Conservation (phyloP, 1,140 invertebrate species). For the Tetragnatha versicolor region DNA sequence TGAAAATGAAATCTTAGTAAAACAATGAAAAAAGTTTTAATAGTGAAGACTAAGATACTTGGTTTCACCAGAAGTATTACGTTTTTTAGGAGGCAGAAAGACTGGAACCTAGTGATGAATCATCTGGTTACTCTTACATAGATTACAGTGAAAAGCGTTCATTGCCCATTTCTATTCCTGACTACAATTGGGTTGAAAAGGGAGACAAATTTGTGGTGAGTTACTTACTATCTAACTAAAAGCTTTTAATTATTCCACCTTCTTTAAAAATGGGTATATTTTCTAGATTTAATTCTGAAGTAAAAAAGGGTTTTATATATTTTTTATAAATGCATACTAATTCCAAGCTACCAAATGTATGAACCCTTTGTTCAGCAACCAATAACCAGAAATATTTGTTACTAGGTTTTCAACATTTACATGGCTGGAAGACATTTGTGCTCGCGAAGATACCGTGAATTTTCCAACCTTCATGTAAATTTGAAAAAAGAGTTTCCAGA, state of each 20-base stretch:
- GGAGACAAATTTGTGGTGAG: conserved; percentile 89
- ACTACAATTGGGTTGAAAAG: conserved; percentile 82
- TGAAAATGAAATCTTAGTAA: no score
- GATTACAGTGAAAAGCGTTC: conserved; percentile 99
- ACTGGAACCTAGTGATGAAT: conserved; percentile 87
- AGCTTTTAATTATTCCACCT: no score
- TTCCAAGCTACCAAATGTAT: not conserved
- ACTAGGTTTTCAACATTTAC: conserved; percentile 92
- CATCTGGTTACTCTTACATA: conserved; percentile 85
- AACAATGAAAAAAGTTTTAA: no score
- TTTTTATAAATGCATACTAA: not conserved
- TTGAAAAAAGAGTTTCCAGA: conserved; percentile 96
- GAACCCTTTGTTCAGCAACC: no score
- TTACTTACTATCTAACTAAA: no score
- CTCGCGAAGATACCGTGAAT: conserved; percentile 94
- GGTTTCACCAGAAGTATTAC: no score
- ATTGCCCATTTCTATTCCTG: conserved; percentile 96
- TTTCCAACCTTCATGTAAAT: conserved; percentile 85
- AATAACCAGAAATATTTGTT: no score
- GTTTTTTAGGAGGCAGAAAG: conserved; percentile 79
- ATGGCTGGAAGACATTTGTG: conserved; percentile 98
- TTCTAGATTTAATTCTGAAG: no score
- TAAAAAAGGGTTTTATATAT: no score
- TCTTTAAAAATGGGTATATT: no score
- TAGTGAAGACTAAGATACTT: no score